Percentiles rank a stretch among this genome's conserved stretches.
Evolutionary conservation across 2,797 vertebrate genomes (phyloP).

Genomic region (Craterocephalus amniculus): DNA sequence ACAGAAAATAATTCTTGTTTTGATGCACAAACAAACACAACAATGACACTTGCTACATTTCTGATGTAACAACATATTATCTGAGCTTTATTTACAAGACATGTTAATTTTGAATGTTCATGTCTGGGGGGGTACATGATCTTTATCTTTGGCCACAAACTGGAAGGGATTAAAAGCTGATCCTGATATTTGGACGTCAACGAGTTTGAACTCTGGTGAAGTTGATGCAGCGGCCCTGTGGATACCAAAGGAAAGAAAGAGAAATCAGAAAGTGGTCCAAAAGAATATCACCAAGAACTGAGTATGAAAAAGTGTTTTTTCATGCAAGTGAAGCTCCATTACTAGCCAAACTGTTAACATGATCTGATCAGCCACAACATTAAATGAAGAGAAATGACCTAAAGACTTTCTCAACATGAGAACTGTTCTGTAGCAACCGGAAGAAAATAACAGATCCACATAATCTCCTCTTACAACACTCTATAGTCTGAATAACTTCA

Average conservation of each 20-base stretch:
- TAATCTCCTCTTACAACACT: too few relatives aligned
- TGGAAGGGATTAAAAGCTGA: slow-evolving; percentile 22
- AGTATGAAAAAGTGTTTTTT: not conserved
- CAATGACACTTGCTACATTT: not conserved
- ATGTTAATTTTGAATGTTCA: not conserved
- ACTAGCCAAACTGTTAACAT: not conserved
- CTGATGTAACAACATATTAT: not conserved
- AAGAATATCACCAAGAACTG: not conserved
- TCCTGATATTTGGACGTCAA: slow-evolving; percentile 43
- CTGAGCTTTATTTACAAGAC: slow-evolving; percentile 68
- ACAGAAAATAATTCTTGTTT: slow-evolving; percentile 6
- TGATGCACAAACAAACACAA: not conserved
- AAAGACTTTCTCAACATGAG: not conserved
- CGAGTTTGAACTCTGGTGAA: slow-evolving; percentile 78
- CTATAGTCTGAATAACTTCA: too few relatives aligned
- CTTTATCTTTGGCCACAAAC: slow-evolving; percentile 30
- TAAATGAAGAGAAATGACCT: not conserved
- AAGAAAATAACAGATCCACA: not conserved
- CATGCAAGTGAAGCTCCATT: not conserved
- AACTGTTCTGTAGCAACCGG: not conserved
- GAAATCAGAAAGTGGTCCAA: not conserved
- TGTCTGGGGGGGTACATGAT: not conserved
- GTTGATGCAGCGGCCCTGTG: slow-evolving; percentile 84
- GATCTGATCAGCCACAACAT: not conserved
- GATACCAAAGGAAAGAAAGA: slow-evolving; percentile 16